Evolutionary conservation across 2,113 vertebrate genomes (phyloP), one percentile per base, ranked within the genome.

Genomic region (Sceloporus tristichus): DNA sequence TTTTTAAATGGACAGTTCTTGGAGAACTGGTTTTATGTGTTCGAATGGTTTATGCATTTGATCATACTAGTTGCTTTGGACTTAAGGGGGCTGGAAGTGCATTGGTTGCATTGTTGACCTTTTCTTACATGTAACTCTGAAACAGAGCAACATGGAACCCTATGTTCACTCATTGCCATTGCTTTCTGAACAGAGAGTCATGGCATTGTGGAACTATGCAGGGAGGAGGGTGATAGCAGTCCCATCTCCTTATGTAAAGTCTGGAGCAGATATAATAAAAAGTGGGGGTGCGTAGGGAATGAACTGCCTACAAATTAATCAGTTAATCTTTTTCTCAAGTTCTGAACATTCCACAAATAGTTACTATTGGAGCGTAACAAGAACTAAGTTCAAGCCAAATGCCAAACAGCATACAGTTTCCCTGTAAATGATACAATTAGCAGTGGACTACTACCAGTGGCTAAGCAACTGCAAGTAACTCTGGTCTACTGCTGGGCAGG

Each of bases 261-360:
- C 83, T 82, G 48, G 86, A 21, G 87, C 65, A 19, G 87, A 9
- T 9, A 11, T 9, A 3, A 66, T 25, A 68, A 82, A 76, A 78
- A 68, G 77, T 14, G n/a, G 21, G 29, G 34, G n/a, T 13, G n/a
- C 56, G 88, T 40, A 40, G 54, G 77, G 38, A 75, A 81, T 21
- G n/a, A 91, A 80, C 82, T 87, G 87, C 80, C 91, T 79, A 85
- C 87, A 92, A 90, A 93, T 92, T 91, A 83, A 93, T 65, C 88
- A 91, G 73, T 88, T 93, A 91, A 93, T 93, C 91, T 86, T 93
- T 90, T 79, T 86, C 80, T 90, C 80, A 71, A 82, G 93, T 86
- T 90, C 90, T 89, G 88, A 93, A 90, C 89, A 93, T 92, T 92
- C 91, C 90, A 86, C 48, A 86, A 88, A 94, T 66, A 71, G 27